Evolutionary conservation across 2,797 vertebrate species (phyloP).

Genomic region (Acipenser oxyrinchus): DNA sequence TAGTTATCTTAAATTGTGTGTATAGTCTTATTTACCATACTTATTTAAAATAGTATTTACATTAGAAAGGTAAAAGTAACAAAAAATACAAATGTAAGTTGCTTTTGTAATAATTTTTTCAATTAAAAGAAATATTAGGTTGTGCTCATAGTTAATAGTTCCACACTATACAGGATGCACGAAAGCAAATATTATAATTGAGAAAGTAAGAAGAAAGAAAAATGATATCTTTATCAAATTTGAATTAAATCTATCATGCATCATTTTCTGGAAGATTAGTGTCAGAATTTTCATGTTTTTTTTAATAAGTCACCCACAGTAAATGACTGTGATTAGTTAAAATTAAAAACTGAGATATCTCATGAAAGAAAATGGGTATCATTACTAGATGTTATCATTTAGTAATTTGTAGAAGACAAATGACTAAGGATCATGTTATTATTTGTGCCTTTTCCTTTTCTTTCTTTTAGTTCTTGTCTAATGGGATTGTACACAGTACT

Average conservation of each 20-base stretch:
- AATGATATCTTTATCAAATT: slow-evolving; percentile 15
- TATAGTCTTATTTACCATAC: too few species aligned
- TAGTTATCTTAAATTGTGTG: too few species aligned
- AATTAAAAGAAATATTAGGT: too few species aligned
- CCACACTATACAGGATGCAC: too few species aligned
- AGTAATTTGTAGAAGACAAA: slow-evolving; percentile 57
- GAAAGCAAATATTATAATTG: too few species aligned
- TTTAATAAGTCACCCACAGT: slow-evolving; percentile 34
- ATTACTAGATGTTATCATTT: slow-evolving; percentile 55
- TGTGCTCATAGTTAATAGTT: too few species aligned
- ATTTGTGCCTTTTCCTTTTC: slow-evolving; percentile 20
- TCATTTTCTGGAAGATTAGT: slow-evolving; percentile 45
- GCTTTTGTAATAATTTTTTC: too few species aligned
- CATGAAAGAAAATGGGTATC: slow-evolving; percentile 48
- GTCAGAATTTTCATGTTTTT: slow-evolving; percentile 32
- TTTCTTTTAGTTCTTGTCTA: too few species aligned
- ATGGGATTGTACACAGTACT: too few species aligned
- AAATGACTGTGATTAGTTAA: slow-evolving; percentile 56
- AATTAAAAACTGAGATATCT: slow-evolving; percentile 30
- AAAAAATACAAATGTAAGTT: too few species aligned
- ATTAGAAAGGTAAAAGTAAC: too few species aligned
- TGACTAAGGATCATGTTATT: slow-evolving; percentile 51
- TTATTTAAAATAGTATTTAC: too few species aligned
- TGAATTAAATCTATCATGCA: slow-evolving; percentile 38
- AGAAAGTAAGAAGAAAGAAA: slow-evolving; percentile 9